A percentile compares a stretch with the other conserved stretches of the same genome.
Evolutionary conservation across 2,888 invertebrate species (phyloP).

Genomic region (Tyria jacobaeae): DNA sequence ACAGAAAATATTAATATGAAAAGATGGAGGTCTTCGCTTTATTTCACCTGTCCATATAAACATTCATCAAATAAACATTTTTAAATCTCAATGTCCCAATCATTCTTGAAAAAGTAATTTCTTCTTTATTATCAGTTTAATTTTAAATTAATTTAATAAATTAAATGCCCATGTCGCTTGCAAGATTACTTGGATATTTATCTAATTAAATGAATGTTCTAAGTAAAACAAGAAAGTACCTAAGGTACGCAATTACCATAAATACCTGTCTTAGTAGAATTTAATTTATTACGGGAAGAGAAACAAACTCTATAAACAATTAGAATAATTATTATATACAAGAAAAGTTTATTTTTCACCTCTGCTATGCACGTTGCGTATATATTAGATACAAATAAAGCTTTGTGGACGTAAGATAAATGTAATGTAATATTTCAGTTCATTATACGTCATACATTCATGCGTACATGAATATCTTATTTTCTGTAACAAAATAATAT

Average conservation of each 20-base stretch:
- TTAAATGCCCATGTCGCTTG: conserved; percentile 5
- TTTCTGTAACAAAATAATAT: too few species aligned
- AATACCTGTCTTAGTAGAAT: conserved; percentile 16
- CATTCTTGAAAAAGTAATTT: not conserved
- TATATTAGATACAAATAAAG: not conserved
- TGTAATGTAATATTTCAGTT: not conserved
- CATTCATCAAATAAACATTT: too few species aligned
- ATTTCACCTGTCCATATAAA: too few species aligned
- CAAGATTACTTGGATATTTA: conserved; percentile 11
- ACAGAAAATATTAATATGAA: too few species aligned
- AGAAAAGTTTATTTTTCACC: not conserved
- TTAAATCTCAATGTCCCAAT: too few species aligned
- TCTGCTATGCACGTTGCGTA: not conserved
- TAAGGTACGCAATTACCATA: conserved; percentile 16
- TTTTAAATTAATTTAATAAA: not conserved
- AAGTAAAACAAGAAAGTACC: conserved; percentile 16
- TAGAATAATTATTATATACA: not conserved
- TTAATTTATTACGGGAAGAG: conserved; percentile 15
- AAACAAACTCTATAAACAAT: conserved; percentile 10
- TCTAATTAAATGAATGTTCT: conserved; percentile 17
- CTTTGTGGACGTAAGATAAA: not conserved
- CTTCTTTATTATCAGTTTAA: not conserved
- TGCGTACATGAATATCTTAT: too few species aligned
- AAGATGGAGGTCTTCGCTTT: too few species aligned
- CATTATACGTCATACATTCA: too few species aligned